phyloP scores from a whole-genome alignment of 2,888 invertebrate species.

The Helobdella robusta region DNA sequence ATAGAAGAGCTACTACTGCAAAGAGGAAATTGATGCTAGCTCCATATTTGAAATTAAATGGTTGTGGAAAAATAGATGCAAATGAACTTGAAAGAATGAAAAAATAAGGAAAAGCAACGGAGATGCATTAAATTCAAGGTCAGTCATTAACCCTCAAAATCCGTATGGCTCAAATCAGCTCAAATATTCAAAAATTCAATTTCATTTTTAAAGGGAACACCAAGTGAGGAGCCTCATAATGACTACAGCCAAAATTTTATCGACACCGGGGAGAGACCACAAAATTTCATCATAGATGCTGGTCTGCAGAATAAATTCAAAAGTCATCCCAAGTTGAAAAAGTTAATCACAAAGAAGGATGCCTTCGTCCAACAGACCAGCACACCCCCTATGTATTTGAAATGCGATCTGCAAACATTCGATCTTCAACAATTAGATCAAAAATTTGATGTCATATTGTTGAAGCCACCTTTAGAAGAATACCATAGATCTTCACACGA shows the following conservation, averaged over 20 bases:
- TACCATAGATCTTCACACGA: slow-evolving; percentile 73
- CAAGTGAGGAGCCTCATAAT: slow-evolving; percentile 95
- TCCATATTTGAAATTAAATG: slow-evolving; percentile 18
- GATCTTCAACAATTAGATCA: too few species aligned
- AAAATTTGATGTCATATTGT: too few species aligned
- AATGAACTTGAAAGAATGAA: slow-evolving; percentile 16
- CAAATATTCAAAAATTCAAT: slow-evolving; percentile 83
- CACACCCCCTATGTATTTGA: too few species aligned
- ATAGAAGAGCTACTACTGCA: too few species aligned
- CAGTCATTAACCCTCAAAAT: not conserved
- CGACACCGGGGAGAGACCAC: slow-evolving; percentile 90
- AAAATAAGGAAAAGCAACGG: too few species aligned
- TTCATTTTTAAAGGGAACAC: slow-evolving; percentile 91
- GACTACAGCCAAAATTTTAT: slow-evolving; percentile 98
- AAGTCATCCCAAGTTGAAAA: too few species aligned
- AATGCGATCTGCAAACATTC: too few species aligned
- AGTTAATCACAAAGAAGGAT: too few species aligned
- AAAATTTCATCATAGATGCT: slow-evolving; percentile 93
- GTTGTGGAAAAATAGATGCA: slow-evolving; percentile 13
- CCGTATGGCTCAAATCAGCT: slow-evolving; percentile 55
- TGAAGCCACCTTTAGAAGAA: slow-evolving; percentile 87
- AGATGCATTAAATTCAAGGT: too few species aligned
- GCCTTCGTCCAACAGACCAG: too few species aligned
- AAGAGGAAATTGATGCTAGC: too few species aligned
- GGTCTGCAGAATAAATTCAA: slow-evolving; percentile 84